Evolutionary conservation across 2,888 invertebrate genomes (phyloP).

Genomic region (Galerucella pusilla): DNA sequence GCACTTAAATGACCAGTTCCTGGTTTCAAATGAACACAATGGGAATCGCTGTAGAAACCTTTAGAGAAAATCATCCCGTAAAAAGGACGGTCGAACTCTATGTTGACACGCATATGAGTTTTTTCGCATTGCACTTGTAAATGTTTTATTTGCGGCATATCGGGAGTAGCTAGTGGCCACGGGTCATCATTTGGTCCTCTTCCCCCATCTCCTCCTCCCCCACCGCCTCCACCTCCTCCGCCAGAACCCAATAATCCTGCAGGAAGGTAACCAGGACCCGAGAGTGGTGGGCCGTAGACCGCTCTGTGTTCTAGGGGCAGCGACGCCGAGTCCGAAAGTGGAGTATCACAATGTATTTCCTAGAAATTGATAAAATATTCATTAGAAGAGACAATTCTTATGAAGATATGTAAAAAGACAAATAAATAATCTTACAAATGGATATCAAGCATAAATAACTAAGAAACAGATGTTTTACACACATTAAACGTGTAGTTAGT

Average conservation of each 20-base stretch:
- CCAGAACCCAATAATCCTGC: constrained; percentile 61
- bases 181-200: constrained; percentile 76
- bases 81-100: constrained; percentile 94
- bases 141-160: constrained; percentile 93
- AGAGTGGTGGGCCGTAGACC: constrained; percentile 76
- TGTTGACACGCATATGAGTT: constrained; percentile 94
- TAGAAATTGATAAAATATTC: constrained; percentile 64
- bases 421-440: not conserved
- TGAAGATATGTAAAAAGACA: not conserved
- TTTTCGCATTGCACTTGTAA: constrained; percentile 95
- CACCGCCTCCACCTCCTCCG: constrained; percentile 60
- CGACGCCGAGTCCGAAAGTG: constrained; percentile 82
- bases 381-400: constrained; percentile 22
- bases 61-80: constrained; percentile 97
- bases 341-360: constrained; percentile 83
- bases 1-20: constrained; percentile 91
- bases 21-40: constrained; percentile 91
- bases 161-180: constrained; percentile 89
- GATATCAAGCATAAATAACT: too few species aligned
- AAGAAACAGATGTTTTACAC: too few species aligned
- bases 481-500: too few species aligned
- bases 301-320: constrained; percentile 84
- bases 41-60: constrained; percentile 90
- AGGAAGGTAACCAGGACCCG: constrained; percentile 64
- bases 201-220: constrained; percentile 56